Conservation (phyloP, 1,140 invertebrate species). For the Acarapis woodi region DNA sequence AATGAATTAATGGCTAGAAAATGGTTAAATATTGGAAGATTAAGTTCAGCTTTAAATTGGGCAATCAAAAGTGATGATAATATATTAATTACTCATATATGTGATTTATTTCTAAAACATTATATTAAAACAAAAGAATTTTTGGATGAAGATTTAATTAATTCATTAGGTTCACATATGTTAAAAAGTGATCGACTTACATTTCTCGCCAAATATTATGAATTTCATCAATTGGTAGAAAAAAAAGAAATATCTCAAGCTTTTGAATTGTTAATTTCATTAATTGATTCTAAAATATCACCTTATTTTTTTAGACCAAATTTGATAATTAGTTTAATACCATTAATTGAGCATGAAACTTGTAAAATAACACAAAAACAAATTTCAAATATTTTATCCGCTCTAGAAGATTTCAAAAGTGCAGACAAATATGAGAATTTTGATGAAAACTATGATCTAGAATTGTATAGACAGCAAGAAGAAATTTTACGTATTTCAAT, state of each 20-base stretch:
- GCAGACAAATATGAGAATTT: neutral
- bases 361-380: slow-evolving; percentile 40
- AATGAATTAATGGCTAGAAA: slow-evolving; percentile 5
- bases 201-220: slow-evolving; percentile 56
- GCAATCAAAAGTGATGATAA: slow-evolving; percentile 24
- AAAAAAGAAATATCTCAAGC: slow-evolving; percentile 39
- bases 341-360: slow-evolving; percentile 41
- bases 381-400: slow-evolving; percentile 43
- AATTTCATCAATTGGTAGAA: slow-evolving; percentile 49
- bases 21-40: slow-evolving; percentile 20
- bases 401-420: slow-evolving; percentile 26
- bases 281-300: slow-evolving; percentile 49
- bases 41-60: slow-evolving; percentile 50
- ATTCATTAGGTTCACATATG: slow-evolving; percentile 41
- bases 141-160: slow-evolving; percentile 36
- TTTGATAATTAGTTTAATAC: slow-evolving; percentile 45
- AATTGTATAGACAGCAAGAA: slow-evolving; percentile 20
- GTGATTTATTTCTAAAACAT: slow-evolving; percentile 26
- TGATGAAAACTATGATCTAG: slow-evolving; percentile 1
- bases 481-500: slow-evolving; percentile 34
- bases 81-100: slow-evolving; percentile 7
- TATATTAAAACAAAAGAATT: slow-evolving; percentile 31
- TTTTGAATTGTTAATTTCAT: slow-evolving; percentile 36
- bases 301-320: slow-evolving; percentile 64
- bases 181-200: slow-evolving; percentile 40